phyloP scores from a whole-genome alignment of 1,140 invertebrate genomes.

The Zophobas morio region DNA sequence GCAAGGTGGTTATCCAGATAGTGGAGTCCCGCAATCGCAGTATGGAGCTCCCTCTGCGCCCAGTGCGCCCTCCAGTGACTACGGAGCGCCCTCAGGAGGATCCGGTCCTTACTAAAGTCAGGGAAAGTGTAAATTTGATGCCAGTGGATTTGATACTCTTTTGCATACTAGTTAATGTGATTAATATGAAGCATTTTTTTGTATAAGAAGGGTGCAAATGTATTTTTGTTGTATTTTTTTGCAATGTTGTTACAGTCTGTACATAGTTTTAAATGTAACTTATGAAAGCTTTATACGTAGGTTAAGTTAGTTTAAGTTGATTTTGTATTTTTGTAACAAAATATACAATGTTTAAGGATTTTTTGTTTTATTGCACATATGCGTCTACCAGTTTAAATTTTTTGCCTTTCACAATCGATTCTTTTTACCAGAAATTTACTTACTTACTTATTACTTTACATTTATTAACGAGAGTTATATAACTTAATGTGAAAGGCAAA shows the following conservation, averaged over 20 bases:
- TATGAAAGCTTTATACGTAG: conserved; percentile 46
- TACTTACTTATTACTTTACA: too few species aligned
- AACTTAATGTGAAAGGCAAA: too few species aligned
- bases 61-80: conserved; percentile 65
- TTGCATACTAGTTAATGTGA: conserved; percentile 40
- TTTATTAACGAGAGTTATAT: too few species aligned
- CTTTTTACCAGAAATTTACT: too few species aligned
- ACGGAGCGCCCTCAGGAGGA: conserved; percentile 66
- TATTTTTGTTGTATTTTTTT: conserved; percentile 41
- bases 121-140: conserved; percentile 12
- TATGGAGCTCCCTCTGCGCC: conserved; percentile 62
- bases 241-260: conserved; percentile 37
- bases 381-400: too few species aligned
- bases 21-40: conserved; percentile 62
- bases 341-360: conserved; percentile 73
- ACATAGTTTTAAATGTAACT: conserved; percentile 45
- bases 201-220: conserved; percentile 47
- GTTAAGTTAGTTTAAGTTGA: conserved; percentile 28
- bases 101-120: conserved; percentile 49
- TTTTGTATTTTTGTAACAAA: conserved; percentile 40
- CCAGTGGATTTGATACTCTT: conserved; percentile 39
- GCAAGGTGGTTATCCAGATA: conserved; percentile 68
- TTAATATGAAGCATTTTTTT: conserved; percentile 37
- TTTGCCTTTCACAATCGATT: too few species aligned
- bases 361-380: too few species aligned